These are phyloP conservation scores for Eueremaeus valkanovi DNA, from an alignment of 2,888 invertebrate species.

Conservation along the genomic window DNA sequence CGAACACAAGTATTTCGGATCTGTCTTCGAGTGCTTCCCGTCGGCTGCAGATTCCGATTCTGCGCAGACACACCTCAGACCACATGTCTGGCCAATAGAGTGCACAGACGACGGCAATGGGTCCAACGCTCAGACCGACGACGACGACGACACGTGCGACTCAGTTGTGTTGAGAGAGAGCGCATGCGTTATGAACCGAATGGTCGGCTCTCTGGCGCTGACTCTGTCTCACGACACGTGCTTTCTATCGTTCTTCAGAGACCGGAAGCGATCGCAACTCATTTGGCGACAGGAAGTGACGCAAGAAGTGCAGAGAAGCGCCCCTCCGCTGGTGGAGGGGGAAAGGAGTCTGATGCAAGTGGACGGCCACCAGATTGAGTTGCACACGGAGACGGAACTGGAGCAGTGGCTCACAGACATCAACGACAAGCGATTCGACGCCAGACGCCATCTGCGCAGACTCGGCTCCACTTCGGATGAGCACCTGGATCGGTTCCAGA, in stretches of 20 bases:
- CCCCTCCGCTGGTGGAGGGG: too few relatives aligned
- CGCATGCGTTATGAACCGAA: neutral
- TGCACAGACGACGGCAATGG: too few relatives aligned
- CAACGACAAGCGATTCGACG: conserved; percentile 25
- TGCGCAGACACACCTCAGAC: neutral
- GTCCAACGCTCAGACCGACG: neutral
- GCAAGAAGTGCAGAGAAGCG: neutral
- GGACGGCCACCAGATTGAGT: neutral
- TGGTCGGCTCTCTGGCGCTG: conserved; percentile 23
- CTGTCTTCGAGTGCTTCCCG: conserved; percentile 19
- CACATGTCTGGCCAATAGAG: neutral
- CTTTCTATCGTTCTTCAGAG: conserved; percentile 30
- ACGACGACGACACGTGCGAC: neutral
- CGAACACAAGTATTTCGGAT: conserved; percentile 4
- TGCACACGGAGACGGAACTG: conserved; percentile 24
- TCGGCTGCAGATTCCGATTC: neutral
- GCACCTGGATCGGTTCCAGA: neutral
- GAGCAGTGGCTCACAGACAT: conserved; percentile 40
- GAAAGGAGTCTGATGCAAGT: neutral
- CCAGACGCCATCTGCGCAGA: neutral
- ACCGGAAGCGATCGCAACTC: neutral
- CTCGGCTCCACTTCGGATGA: neutral
- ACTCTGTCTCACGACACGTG: neutral
- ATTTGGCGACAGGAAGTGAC: conserved; percentile 37
- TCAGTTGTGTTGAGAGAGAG: neutral